These are phyloP conservation scores for Auanema sp. DNA, from an alignment of 2,888 invertebrate species.

Conservation along the genomic window DNA sequence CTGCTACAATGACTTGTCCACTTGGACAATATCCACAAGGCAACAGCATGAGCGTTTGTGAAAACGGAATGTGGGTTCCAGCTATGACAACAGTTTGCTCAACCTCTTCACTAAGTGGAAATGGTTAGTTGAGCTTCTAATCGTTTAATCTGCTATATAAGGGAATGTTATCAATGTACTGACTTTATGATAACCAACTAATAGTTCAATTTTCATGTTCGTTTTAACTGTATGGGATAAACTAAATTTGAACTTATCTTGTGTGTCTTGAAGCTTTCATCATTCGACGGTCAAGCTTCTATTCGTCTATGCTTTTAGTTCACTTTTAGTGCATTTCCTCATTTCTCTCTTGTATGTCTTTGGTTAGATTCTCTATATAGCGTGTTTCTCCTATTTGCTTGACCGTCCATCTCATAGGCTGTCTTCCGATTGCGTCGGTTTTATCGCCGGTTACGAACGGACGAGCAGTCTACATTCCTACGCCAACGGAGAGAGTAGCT, in stretches of 20 bases:
- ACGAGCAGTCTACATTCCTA: slow-evolving; percentile 29
- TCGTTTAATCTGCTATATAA: too few relatives aligned
- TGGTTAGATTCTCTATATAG: neutral
- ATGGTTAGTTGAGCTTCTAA: neutral
- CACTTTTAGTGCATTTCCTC: too few relatives aligned
- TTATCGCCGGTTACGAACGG: slow-evolving; percentile 30
- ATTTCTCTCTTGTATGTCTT: too few relatives aligned
- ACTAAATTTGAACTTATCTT: too few relatives aligned
- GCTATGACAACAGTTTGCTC: slow-evolving; percentile 14
- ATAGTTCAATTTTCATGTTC: too few relatives aligned
- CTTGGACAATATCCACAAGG: slow-evolving; percentile 26
- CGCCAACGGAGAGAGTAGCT: slow-evolving; percentile 23
- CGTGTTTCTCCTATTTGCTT: neutral
- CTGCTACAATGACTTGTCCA: slow-evolving; percentile 33
- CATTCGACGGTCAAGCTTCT: too few relatives aligned
- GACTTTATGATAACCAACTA: too few relatives aligned
- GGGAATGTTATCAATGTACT: too few relatives aligned
- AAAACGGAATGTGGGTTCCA: slow-evolving; percentile 16
- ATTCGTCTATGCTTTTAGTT: too few relatives aligned
- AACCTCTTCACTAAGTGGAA: neutral
- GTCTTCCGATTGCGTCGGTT: slow-evolving; percentile 28
- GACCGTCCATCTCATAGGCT: slow-evolving; percentile 18
- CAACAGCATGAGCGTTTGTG: slow-evolving; percentile 24
- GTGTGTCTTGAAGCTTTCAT: too few relatives aligned
- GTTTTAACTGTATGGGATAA: too few relatives aligned